Percentiles rank a stretch among this genome's conserved stretches.
phyloP scores from a whole-genome alignment of 2,113 vertebrate genomes.

The Murina feae region DNA sequence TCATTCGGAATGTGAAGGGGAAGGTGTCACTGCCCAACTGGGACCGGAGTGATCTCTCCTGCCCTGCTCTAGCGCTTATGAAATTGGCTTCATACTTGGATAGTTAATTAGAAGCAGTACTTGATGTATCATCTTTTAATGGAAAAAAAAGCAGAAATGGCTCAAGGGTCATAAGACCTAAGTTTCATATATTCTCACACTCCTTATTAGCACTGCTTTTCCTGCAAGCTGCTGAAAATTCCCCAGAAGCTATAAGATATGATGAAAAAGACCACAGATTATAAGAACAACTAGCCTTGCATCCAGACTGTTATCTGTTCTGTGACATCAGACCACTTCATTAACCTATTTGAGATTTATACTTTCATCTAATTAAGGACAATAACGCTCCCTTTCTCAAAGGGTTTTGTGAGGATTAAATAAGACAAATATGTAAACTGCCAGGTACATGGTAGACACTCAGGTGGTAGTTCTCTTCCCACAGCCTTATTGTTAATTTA shows the following conservation, averaged over 20 bases:
- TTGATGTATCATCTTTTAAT: not conserved
- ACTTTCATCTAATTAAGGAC: not conserved
- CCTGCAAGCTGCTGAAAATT: not conserved
- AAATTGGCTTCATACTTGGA: not conserved
- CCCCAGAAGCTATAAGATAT: not conserved
- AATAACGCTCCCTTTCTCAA: not conserved
- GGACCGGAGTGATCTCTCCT: not conserved
- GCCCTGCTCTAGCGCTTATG: not conserved
- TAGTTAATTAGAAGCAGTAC: slow-evolving; percentile 25
- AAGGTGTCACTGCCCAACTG: not conserved
- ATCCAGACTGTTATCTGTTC: not conserved
- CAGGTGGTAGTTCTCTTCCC: not conserved
- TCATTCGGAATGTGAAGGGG: not conserved
- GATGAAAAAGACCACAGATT: not conserved
- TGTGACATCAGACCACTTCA: not conserved
- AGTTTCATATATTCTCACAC: not conserved
- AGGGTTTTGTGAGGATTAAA: not conserved
- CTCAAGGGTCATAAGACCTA: not conserved
- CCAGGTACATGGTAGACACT: not conserved
- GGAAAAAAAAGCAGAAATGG: not conserved
- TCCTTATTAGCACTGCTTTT: not conserved
- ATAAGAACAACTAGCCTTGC: not conserved
- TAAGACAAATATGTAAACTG: not conserved
- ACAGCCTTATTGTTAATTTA: not conserved
- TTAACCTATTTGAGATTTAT: not conserved